Base-by-base conservation (phyloP, 1,140 invertebrate genomes). In the Wiebesia pumilae region DNA sequence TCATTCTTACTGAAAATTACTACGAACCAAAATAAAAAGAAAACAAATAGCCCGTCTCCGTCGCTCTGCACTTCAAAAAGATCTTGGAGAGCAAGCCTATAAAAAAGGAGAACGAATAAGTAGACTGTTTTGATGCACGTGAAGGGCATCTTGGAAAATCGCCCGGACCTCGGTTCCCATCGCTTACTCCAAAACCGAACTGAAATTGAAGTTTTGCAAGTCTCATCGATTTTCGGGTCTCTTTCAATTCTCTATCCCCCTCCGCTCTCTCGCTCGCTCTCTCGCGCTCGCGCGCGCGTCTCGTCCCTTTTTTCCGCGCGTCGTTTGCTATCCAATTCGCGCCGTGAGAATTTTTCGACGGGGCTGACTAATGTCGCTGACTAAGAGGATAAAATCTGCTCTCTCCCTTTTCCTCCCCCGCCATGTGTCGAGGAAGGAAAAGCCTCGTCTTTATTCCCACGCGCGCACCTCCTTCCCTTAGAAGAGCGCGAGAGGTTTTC, bases 381-480 rank as follows among this genome's bases (percentile, higher is more conserved):
- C 85, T 86, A 88, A 89, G 85, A 88, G 89, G 89, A 89, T 89
- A 88, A 89, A 88, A 90, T 89, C 89, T 89, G 27, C 65, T 62
- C 10, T 43, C 62, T 47, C 54, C 33, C 62, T 54, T 73, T 73
- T 62, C 54, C 71, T 85, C 85, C 40, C 75, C 79, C 87, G 88
- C 85, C 69, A 0, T 40, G n/a, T 33, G 69, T 3, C 69, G 6
- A 51, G 27, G 38, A 81, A 51, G 51, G 79, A 79, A 79, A 77
- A 85, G 73, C 81, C 38, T 75, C 51, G 85, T 80, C 69, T 33
- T 88, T 88, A 90, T 92, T 92, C 91, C 91, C 92, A 92, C 91
- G 91, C 89, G 84, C 47, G 6, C 33, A 14, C 33, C 82, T 82
- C 24, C 43, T 12, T 47, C 21, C 19, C 21, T 12, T 19, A 2